A percentile compares a stretch with the other conserved stretches of the same genome.
Evolutionary conservation across 2,113 vertebrate species (phyloP).

Genomic region (Gymnobelideus leadbeateri): DNA sequence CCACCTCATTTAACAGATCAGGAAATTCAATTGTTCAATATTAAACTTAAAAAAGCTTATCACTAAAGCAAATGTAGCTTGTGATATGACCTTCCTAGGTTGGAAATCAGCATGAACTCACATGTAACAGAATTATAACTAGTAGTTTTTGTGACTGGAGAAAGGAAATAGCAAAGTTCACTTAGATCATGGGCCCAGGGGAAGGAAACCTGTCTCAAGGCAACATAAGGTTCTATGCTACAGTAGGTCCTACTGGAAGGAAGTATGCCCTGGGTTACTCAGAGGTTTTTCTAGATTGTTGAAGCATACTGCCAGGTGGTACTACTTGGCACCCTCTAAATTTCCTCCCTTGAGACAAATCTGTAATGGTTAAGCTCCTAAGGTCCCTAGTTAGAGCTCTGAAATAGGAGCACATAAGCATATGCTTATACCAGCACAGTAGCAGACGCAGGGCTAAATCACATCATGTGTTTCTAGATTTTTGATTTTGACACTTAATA

Average conservation of each 20-base stretch:
- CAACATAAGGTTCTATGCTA: neutral
- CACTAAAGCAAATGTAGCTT: neutral
- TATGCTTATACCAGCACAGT: conserved; percentile 35
- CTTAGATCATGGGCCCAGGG: neutral
- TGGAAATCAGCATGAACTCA: conserved; percentile 6
- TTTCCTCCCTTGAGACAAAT: neutral
- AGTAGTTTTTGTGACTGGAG: neutral
- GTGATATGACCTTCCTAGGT: neutral
- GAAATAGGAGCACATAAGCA: neutral
- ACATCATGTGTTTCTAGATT: conserved; percentile 30
- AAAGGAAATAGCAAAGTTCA: neutral
- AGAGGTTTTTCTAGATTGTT: neutral
- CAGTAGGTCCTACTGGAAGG: neutral
- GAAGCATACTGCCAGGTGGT: neutral
- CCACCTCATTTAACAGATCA: neutral
- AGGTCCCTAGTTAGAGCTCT: neutral
- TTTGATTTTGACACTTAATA: neutral
- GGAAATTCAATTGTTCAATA: conserved; percentile 5
- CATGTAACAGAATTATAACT: neutral
- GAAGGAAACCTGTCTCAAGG: neutral
- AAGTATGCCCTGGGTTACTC: neutral
- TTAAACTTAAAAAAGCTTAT: conserved; percentile 1
- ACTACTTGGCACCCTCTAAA: neutral
- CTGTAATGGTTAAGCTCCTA: neutral
- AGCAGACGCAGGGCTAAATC: conserved; percentile 26